Evolutionary conservation across 2,113 vertebrate species (phyloP).

Genomic region (Neopipo cinnamomea): DNA sequence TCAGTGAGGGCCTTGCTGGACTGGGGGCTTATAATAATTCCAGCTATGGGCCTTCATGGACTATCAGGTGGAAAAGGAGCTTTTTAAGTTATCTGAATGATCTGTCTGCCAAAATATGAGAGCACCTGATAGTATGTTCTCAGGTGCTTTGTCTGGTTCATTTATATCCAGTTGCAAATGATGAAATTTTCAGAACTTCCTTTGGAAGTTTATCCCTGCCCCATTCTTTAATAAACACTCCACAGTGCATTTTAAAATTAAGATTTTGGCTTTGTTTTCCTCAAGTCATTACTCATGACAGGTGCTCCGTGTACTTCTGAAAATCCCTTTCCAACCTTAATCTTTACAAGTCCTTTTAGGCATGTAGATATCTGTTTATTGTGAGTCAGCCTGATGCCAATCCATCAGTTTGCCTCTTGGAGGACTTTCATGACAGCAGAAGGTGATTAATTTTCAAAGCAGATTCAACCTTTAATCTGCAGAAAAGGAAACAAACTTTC

Average conservation of each 20-base stretch:
- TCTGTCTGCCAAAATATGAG: background rate
- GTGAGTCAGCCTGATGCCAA: background rate
- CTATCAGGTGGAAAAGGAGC: background rate
- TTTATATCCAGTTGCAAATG: background rate
- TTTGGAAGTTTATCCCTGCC: background rate
- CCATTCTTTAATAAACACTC: background rate
- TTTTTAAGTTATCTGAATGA: background rate
- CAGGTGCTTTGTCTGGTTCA: background rate
- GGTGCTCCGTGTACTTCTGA: background rate
- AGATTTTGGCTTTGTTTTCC: constrained; percentile 13
- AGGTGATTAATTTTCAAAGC: constrained; percentile 59
- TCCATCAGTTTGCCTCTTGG: constrained; percentile 44
- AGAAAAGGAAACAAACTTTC: constrained; percentile 56
- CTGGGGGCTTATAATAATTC: background rate
- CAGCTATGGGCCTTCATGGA: background rate
- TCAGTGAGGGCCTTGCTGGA: background rate
- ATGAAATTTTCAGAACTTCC: background rate
- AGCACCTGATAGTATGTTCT: background rate
- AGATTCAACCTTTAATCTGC: constrained; percentile 44
- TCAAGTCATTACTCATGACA: background rate
- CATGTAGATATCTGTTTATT: constrained; percentile 10
- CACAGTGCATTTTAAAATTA: background rate
- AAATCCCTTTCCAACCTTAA: constrained; percentile 17
- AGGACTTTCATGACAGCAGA: constrained; percentile 40
- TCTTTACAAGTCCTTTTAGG: background rate